A percentile compares a stretch with the other conserved stretches of the same genome.
These are phyloP conservation scores for Lysandra bellargus DNA, from an alignment of 2,888 invertebrate genomes.

Conservation along the genomic window DNA sequence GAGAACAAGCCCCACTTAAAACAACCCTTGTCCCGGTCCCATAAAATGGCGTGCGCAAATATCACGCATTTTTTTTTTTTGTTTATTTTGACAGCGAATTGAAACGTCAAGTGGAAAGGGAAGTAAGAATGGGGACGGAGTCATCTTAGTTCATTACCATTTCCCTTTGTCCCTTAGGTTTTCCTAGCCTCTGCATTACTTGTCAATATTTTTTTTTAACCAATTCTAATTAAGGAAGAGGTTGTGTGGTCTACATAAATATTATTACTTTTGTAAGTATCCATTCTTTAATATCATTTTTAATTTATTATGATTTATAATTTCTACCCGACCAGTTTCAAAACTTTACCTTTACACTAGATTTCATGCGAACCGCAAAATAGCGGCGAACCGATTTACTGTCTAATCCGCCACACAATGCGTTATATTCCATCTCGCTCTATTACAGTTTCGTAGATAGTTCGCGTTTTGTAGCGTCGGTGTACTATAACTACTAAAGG, in stretches of 20 bases:
- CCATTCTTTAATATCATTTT: too few species aligned
- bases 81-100: conserved; percentile 45
- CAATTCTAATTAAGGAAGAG: neutral
- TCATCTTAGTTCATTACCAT: neutral
- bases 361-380: too few species aligned
- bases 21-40: conserved; percentile 26
- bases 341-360: too few species aligned
- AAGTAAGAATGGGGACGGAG: conserved; percentile 17
- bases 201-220: neutral
- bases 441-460: too few species aligned
- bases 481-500: too few species aligned
- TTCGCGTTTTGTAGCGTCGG: too few species aligned
- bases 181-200: neutral
- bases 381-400: too few species aligned
- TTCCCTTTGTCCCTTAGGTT: neutral
- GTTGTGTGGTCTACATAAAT: neutral
- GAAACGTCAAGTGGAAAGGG: conserved; percentile 51
- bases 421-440: too few species aligned
- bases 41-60: conserved; percentile 35
- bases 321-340: too few species aligned
- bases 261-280: too few species aligned
- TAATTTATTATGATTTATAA: too few species aligned
- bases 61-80: conserved; percentile 37
- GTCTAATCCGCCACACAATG: too few species aligned
- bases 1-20: conserved; percentile 31